Conservation (phyloP, 2,797 vertebrate species). For the Syngnathus rostellatus region DNA sequence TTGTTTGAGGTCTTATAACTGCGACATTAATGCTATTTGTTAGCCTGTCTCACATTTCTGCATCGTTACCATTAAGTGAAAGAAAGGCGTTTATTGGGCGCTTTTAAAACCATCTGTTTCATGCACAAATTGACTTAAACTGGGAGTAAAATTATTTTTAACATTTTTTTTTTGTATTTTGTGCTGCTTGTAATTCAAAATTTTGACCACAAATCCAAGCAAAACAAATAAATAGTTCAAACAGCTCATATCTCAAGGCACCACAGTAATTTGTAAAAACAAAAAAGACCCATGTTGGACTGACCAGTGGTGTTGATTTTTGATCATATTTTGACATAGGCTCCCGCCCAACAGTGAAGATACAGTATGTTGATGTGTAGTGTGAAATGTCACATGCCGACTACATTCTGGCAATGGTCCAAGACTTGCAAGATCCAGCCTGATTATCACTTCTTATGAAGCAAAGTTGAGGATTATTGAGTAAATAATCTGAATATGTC, state of each 20-base stretch:
- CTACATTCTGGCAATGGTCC: neutral
- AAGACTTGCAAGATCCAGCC: neutral
- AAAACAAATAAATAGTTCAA: neutral
- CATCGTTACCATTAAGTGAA: neutral
- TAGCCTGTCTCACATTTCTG: neutral
- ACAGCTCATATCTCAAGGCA: neutral
- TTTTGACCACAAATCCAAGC: neutral
- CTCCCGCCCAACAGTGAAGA: neutral
- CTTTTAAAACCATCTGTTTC: neutral
- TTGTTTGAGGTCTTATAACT: neutral
- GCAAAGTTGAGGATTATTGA: constrained; percentile 24
- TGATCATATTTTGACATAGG: no score
- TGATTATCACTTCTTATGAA: neutral
- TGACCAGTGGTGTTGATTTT: neutral
- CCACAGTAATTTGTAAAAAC: neutral
- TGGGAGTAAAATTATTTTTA: neutral
- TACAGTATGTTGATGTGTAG: no score
- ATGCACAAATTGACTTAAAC: neutral
- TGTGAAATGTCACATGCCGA: neutral
- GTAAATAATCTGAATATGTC: constrained; percentile 61
- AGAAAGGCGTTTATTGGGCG: neutral
- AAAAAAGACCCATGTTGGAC: neutral
- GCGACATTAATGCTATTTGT: neutral
- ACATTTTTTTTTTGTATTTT: no score
- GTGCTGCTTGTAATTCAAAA: no score